phyloP scores from a whole-genome alignment of 1,140 invertebrate genomes.

The Pseudomyrmex cubaensis region DNA sequence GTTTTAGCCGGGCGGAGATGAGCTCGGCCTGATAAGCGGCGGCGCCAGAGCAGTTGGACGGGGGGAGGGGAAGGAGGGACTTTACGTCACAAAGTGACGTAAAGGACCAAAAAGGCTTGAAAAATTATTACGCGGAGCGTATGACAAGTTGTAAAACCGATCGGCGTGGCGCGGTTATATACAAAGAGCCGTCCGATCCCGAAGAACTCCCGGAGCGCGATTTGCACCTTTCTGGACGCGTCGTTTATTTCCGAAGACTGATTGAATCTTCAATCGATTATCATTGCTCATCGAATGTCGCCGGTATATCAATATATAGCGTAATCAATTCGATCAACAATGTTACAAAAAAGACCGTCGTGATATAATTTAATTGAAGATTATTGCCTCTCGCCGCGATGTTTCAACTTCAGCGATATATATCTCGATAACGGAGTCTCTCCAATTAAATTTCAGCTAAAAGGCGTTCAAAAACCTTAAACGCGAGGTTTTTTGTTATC shows the following conservation, averaged over 20 bases:
- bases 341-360: not conserved
- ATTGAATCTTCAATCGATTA: constrained; percentile 5
- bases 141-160: constrained; percentile 52
- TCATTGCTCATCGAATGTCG: not conserved
- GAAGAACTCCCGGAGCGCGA: not conserved
- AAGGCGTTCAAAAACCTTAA: constrained; percentile 30
- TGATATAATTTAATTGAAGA: constrained; percentile 13
- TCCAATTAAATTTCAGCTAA: constrained; percentile 46
- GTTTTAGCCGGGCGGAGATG: constrained; percentile 69
- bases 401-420: not conserved
- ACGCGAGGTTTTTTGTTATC: constrained; percentile 36
- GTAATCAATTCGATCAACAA: not conserved
- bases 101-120: constrained; percentile 29
- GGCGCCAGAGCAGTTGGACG: constrained; percentile 10
- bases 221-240: constrained; percentile 1
- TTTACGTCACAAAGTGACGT: constrained; percentile 6
- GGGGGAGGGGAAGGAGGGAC: no score
- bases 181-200: not conserved
- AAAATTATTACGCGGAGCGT: constrained; percentile 13
- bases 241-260: not conserved
- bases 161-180: not conserved
- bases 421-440: constrained; percentile 4
- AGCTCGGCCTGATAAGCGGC: constrained; percentile 22
- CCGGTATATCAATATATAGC: not conserved
- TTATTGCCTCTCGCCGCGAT: not conserved